A percentile compares a stretch with the other conserved stretches of the same genome.
These are phyloP conservation scores for Leuciscus idus DNA, from an alignment of 2,113 vertebrate species.

Conservation along the genomic window DNA sequence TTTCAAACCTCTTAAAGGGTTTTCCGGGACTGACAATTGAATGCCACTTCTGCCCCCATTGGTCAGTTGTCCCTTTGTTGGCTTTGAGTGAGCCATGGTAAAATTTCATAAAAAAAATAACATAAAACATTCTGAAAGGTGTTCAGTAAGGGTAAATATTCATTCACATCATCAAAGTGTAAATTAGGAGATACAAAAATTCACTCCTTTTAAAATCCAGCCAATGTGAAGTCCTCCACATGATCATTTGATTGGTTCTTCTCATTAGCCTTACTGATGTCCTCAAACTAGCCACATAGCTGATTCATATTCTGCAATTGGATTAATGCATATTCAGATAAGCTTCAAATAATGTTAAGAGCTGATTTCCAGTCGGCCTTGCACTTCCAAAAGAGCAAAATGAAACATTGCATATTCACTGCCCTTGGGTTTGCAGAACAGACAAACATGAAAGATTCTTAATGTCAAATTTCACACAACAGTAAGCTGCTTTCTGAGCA, in stretches of 20 bases:
- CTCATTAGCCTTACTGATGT: not conserved
- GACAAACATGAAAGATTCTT: constrained; percentile 68
- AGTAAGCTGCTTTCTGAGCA: constrained; percentile 68
- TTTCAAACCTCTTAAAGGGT: constrained; percentile 14
- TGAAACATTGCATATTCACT: constrained; percentile 66
- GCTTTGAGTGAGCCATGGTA: not conserved
- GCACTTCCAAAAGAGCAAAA: constrained; percentile 57
- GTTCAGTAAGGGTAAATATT: not conserved
- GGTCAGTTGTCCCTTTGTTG: constrained; percentile 1
- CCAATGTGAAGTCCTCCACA: constrained; percentile 24
- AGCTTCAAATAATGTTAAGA: constrained; percentile 61
- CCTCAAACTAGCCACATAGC: constrained; percentile 44
- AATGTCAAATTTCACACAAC: constrained; percentile 76
- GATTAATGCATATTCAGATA: constrained; percentile 64
- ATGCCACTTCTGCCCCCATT: constrained; percentile 27
- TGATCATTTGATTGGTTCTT: constrained; percentile 36
- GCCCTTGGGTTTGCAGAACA: constrained; percentile 67
- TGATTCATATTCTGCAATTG: constrained; percentile 66
- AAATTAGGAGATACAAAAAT: not conserved
- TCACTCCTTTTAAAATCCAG: constrained; percentile 11
- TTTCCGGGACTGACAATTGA: not conserved
- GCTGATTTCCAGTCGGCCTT: constrained; percentile 51
- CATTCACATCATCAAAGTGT: not conserved
- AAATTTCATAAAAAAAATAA: not conserved
- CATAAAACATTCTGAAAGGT: too few relatives aligned